A percentile compares a stretch with the other conserved stretches of the same genome.
Evolutionary conservation across 2,113 vertebrate genomes (phyloP).

Genomic region (Cryptoleucopteryx plumbea): DNA sequence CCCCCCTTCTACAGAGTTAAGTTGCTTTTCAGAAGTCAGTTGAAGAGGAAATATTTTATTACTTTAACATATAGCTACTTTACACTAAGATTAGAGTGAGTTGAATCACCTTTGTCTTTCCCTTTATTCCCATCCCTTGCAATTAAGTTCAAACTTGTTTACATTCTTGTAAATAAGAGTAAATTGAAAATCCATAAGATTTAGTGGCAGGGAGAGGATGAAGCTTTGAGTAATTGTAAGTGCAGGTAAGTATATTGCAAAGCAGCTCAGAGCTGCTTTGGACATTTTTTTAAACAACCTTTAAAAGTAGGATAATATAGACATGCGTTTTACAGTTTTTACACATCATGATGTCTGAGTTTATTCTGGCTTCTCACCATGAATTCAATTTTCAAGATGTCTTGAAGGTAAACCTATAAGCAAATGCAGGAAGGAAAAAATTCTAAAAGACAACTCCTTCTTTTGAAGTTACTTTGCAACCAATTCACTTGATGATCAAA

Average conservation of each 20-base stretch:
- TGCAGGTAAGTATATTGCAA: neutral
- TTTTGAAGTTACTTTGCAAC: neutral
- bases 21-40: neutral
- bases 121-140: neutral
- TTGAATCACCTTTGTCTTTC: neutral
- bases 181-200: neutral
- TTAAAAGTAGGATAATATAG: neutral
- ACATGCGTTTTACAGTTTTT: neutral
- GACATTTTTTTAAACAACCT: neutral
- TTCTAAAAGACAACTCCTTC: neutral
- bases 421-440: neutral
- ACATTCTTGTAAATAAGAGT: neutral
- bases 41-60: neutral
- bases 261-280: neutral
- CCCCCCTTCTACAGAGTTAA: neutral
- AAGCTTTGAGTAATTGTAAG: neutral
- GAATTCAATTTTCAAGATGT: neutral
- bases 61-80: neutral
- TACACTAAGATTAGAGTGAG: rapidly evolving
- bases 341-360: neutral
- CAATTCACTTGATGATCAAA: neutral
- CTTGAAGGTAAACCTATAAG: neutral
- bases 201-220: neutral
- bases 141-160: neutral
- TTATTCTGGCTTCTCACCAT: neutral